Evolutionary conservation across 1,140 invertebrate species (phyloP).

Genomic region (Ips nitidus): DNA sequence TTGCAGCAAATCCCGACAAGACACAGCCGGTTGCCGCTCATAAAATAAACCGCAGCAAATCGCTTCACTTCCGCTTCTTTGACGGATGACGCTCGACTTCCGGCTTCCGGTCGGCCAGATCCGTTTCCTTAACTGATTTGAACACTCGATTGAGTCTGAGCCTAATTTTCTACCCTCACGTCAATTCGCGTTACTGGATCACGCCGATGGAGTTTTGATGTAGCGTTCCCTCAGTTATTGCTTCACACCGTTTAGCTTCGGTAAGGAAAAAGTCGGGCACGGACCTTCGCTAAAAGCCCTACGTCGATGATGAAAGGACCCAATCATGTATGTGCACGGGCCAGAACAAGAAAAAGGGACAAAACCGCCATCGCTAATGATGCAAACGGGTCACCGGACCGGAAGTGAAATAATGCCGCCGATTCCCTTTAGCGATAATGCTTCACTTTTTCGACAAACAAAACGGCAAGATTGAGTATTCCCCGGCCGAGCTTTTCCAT

Average conservation of each 20-base stretch:
- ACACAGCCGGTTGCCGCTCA: constrained; percentile 7
- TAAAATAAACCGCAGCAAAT: constrained; percentile 22
- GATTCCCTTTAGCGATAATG: background rate
- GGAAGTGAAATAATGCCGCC: constrained; percentile 4
- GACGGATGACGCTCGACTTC: constrained; percentile 21
- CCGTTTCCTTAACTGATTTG: constrained; percentile 20
- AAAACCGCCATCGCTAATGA: background rate
- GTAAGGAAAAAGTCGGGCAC: background rate
- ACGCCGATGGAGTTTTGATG: background rate
- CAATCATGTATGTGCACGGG: constrained; percentile 5
- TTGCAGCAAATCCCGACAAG: constrained; percentile 1
- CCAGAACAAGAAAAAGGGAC: background rate
- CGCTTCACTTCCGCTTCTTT: constrained; percentile 22
- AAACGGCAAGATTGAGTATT: background rate
- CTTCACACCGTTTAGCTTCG: background rate
- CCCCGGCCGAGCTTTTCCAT: background rate
- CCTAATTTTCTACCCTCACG: constrained; percentile 9
- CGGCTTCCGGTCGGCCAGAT: constrained; percentile 23
- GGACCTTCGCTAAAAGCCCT: constrained; percentile 1
- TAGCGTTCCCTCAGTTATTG: no score
- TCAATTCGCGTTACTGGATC: background rate
- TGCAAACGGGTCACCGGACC: constrained; percentile 6
- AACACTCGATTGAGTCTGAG: constrained; percentile 6
- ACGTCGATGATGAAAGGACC: background rate
- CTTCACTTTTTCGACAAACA: background rate